Evolutionary conservation across 2,113 vertebrate genomes (phyloP).

Genomic region (Connochaetes taurinus): DNA sequence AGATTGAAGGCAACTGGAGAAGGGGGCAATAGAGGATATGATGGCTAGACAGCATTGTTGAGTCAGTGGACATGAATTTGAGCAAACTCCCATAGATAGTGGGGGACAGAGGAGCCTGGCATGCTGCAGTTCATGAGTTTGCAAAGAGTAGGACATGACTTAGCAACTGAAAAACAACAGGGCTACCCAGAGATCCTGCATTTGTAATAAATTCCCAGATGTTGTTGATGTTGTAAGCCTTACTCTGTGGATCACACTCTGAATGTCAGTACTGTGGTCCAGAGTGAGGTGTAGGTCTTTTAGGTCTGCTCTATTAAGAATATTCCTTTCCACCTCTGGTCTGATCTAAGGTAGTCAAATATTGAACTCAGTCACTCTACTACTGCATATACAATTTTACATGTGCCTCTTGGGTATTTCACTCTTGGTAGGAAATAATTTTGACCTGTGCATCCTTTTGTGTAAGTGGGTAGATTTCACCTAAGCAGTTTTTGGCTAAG

Average conservation of each 20-base stretch:
- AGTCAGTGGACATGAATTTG: too few species aligned
- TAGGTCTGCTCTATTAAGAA: neutral
- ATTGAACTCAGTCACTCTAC: neutral
- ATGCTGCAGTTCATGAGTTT: too few species aligned
- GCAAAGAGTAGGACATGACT: neutral
- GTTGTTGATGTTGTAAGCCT: neutral
- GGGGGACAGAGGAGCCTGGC: too few species aligned
- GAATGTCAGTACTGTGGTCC: neutral
- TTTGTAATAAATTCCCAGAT: neutral
- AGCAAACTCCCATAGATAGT: too few species aligned
- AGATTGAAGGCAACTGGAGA: too few species aligned
- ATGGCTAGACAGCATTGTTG: too few species aligned
- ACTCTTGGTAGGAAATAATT: neutral
- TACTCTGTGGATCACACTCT: neutral
- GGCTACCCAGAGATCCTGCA: neutral
- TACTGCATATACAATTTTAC: neutral
- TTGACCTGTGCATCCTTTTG: neutral
- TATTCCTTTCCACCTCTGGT: neutral
- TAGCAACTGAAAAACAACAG: neutral
- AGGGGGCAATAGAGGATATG: too few species aligned
- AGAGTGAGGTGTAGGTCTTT: neutral
- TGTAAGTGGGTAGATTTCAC: neutral
- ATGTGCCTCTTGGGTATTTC: neutral
- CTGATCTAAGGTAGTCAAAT: neutral
- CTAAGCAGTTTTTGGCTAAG: neutral